Conservation (phyloP, 2,797 vertebrate species). For the Hylomyscus alleni region DNA sequence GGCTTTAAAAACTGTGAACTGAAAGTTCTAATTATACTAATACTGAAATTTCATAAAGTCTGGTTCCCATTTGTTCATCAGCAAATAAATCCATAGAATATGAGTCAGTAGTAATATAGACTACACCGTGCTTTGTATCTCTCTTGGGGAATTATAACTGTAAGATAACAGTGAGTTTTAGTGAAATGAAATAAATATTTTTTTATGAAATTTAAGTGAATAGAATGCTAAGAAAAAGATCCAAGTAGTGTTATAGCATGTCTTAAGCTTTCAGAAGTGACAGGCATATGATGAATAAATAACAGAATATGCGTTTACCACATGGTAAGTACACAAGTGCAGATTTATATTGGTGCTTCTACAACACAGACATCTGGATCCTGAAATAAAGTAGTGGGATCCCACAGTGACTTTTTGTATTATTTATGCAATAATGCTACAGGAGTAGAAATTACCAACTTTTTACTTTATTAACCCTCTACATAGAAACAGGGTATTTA, state of each 20-base stretch:
- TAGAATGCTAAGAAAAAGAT: neutral
- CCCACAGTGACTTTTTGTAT: neutral
- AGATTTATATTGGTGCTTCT: neutral
- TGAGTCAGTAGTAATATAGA: neutral
- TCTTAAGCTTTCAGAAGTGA: neutral
- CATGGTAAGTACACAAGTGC: neutral
- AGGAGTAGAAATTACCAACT: neutral
- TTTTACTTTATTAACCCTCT: neutral
- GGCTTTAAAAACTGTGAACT: neutral
- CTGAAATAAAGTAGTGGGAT: neutral
- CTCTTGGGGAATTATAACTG: neutral
- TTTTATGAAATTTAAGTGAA: slow-evolving; percentile 14
- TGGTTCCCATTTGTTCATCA: neutral
- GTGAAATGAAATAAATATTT: neutral
- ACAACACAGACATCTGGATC: neutral
- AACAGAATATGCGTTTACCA: neutral
- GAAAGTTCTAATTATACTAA: neutral
- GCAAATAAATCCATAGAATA: neutral
- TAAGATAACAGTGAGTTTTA: neutral
- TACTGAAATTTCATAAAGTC: slow-evolving; percentile 20
- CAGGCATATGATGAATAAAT: neutral
- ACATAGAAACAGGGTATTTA: neutral
- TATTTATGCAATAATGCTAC: neutral
- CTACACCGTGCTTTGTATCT: neutral
- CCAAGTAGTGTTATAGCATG: neutral